Percentiles rank a stretch among this genome's conserved stretches.
phyloP scores from a whole-genome alignment of 1,140 invertebrate species.

The Heliconius melpomene region DNA sequence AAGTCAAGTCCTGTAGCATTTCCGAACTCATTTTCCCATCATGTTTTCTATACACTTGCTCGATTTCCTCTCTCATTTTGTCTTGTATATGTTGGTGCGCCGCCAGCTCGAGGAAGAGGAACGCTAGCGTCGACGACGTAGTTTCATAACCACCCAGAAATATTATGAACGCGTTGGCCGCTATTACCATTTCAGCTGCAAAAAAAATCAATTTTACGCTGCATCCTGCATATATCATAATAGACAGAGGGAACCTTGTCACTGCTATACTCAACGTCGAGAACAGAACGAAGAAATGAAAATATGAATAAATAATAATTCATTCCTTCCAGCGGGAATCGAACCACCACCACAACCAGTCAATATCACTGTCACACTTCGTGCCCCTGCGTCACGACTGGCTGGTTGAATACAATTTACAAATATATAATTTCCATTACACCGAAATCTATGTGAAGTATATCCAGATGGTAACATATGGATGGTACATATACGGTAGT shows the following conservation, averaged over 20 bases:
- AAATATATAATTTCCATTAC: too few species aligned
- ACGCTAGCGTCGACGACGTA: constrained; percentile 80
- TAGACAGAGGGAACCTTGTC: too few species aligned
- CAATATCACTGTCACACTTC: too few species aligned
- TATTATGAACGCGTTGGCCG: constrained; percentile 75
- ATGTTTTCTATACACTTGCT: constrained; percentile 60
- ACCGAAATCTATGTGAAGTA: background rate
- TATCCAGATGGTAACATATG: background rate
- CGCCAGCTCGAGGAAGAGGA: constrained; percentile 83
- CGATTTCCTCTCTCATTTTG: constrained; percentile 82
- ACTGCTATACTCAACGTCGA: too few species aligned
- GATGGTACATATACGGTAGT: background rate
- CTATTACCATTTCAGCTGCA: constrained; percentile 73
- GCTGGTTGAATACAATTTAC: too few species aligned
- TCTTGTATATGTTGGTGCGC: constrained; percentile 82
- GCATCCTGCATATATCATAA: too few species aligned
- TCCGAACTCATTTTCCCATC: constrained; percentile 66
- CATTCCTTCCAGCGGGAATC: too few species aligned
- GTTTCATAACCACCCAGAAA: constrained; percentile 80
- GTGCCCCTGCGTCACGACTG: too few species aligned
- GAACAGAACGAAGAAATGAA: too few species aligned
- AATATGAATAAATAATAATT: too few species aligned
- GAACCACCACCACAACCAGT: too few species aligned
- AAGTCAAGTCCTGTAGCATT: constrained; percentile 74
- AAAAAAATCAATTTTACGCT: background rate